A percentile compares a stretch with the other conserved stretches of the same genome.
phyloP scores from a whole-genome alignment of 2,888 invertebrate species.

The Meteorus colon region DNA sequence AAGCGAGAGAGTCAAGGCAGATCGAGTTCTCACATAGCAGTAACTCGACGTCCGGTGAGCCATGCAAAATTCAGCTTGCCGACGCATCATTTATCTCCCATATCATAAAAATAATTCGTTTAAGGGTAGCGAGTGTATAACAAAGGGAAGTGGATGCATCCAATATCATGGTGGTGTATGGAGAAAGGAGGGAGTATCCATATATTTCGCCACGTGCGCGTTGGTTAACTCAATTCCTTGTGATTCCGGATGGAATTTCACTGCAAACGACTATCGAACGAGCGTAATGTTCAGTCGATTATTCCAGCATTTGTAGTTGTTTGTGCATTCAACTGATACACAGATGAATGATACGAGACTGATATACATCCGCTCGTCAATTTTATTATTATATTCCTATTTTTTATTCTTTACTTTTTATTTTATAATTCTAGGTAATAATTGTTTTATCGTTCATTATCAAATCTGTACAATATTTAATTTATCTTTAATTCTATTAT shows the following conservation, averaged over 20 bases:
- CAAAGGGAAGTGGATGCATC: constrained; percentile 7
- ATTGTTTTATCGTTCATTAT: constrained; percentile 15
- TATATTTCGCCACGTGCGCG: constrained; percentile 38
- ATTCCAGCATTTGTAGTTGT: constrained; percentile 30
- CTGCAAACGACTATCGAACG: constrained; percentile 51
- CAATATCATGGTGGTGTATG: neutral
- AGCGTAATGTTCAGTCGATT: constrained; percentile 49
- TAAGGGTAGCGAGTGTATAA: constrained; percentile 43
- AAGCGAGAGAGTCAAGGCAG: constrained; percentile 14
- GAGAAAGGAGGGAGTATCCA: neutral
- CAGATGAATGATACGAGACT: neutral
- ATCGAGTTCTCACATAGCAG: constrained; percentile 15
- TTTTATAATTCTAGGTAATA: neutral
- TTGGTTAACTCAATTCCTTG: constrained; percentile 54
- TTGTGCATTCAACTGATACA: neutral
- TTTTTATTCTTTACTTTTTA: neutral
- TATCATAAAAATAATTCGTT: constrained; percentile 53
- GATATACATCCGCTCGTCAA: neutral
- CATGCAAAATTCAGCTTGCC: constrained; percentile 33
- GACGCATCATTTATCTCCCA: constrained; percentile 35
- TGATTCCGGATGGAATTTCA: constrained; percentile 50
- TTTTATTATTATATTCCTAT: neutral
- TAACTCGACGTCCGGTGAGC: constrained; percentile 43
- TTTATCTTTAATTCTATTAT: neutral
- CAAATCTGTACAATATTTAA: neutral